These are phyloP conservation scores for Chloropsis hardwickii DNA, from an alignment of 2,113 vertebrate genomes.

Conservation along the genomic window DNA sequence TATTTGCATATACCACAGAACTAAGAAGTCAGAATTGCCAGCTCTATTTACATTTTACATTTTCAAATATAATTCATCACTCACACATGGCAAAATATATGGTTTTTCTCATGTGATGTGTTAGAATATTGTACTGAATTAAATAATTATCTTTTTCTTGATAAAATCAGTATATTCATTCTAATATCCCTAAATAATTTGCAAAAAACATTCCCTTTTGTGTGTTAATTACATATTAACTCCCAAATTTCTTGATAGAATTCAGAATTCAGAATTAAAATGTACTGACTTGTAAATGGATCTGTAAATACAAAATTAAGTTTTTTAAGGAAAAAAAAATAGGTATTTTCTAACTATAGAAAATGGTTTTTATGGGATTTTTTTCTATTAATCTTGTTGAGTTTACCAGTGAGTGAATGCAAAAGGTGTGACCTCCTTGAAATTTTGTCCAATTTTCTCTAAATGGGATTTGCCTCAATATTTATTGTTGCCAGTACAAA, in stretches of 20 bases:
- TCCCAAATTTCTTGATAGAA: neutral
- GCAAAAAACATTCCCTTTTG: neutral
- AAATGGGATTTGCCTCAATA: neutral
- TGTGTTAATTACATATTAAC: neutral
- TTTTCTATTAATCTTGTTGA: neutral
- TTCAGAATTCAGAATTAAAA: neutral
- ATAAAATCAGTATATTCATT: neutral
- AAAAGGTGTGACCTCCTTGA: neutral
- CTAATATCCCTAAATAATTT: neutral
- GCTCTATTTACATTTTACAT: neutral
- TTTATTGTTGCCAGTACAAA: neutral
- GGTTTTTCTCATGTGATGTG: neutral
- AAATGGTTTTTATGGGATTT: neutral
- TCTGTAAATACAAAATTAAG: neutral
- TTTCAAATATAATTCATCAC: constrained; percentile 1
- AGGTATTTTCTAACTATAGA: neutral
- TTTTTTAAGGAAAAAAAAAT: neutral
- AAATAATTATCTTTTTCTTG: neutral
- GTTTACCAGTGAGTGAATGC: neutral
- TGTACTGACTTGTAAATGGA: neutral
- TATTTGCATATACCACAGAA: neutral
- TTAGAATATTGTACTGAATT: constrained; percentile 1
- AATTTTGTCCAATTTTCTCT: neutral
- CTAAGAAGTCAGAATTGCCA: neutral
- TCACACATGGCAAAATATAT: neutral